These are phyloP conservation scores for Aporophyla nigra DNA, from an alignment of 2,888 invertebrate species.

Conservation along the genomic window DNA sequence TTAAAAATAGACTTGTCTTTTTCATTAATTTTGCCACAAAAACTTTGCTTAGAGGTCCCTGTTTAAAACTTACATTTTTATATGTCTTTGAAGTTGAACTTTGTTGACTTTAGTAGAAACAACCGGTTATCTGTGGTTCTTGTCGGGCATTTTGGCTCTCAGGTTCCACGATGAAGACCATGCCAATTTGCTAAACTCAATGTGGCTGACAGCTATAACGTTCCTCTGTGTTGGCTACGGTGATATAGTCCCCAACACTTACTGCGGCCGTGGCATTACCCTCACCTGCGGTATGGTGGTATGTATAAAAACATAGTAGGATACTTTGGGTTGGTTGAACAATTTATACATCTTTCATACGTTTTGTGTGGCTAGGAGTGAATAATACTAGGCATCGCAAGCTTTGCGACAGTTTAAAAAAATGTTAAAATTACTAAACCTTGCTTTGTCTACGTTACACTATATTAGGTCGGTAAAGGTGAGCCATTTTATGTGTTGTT, in stretches of 20 bases:
- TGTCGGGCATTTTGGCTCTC: conserved; percentile 91
- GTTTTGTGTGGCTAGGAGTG: conserved; percentile 69
- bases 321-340: conserved; percentile 80
- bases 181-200: conserved; percentile 99
- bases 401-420: conserved; percentile 55
- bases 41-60: conserved; percentile 44
- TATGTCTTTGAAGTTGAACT: conserved; percentile 58
- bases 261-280: conserved; percentile 99
- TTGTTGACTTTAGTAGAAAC: conserved; percentile 69
- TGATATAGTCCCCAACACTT: conserved; percentile 99
- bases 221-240: conserved; percentile 99
- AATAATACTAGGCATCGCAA: conserved; percentile 80
- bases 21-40: conserved; percentile 57
- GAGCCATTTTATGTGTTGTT: conserved; percentile 90
- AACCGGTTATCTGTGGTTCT: conserved; percentile 89
- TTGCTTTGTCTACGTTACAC: conserved; percentile 82
- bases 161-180: conserved; percentile 99
- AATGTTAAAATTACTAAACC: conserved; percentile 53
- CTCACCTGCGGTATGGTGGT: conserved; percentile 99
- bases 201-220: conserved; percentile 99
- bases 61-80: conserved; percentile 42
- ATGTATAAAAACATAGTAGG: conserved; percentile 91
- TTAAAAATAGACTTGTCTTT: conserved; percentile 35
- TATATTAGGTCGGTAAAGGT: conserved; percentile 86
- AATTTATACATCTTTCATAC: conserved; percentile 68